Conservation (phyloP, 2,113 vertebrate species). For the Accipiter virgatus region DNA sequence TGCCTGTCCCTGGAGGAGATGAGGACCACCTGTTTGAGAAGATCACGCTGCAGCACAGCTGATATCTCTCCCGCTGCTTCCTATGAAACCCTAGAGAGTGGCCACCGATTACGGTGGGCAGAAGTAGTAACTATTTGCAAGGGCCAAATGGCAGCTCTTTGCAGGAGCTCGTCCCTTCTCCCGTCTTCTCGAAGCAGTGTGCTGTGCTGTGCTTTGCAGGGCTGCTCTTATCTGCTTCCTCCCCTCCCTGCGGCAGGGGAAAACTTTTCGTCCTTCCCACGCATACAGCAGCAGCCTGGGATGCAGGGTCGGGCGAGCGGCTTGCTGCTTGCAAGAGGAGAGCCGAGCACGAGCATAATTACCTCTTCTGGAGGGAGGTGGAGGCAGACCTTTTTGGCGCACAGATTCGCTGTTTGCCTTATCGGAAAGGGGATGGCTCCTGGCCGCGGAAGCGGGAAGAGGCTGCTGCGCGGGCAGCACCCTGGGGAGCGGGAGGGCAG, state of each 20-base stretch:
- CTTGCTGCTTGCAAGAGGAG: not conserved
- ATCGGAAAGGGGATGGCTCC: slow-evolving; percentile 14
- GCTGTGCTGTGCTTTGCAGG: not conserved
- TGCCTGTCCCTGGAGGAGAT: slow-evolving; percentile 48
- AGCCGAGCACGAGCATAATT: not conserved
- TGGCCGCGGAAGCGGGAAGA: slow-evolving; percentile 35
- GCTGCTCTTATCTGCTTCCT: not conserved
- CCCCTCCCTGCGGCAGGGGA: not conserved
- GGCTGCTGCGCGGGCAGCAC: not conserved
- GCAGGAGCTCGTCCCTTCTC: not conserved
- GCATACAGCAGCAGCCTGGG: not conserved
- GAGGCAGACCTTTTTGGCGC: not conserved
- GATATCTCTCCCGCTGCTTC: not conserved
- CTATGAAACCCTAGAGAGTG: slow-evolving; percentile 38
- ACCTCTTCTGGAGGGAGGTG: not conserved
- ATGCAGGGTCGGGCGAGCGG: accelerated
- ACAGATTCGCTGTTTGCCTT: not conserved
- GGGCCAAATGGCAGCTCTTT: slow-evolving; percentile 7
- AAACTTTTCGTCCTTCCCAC: not conserved
- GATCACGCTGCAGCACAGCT: slow-evolving; percentile 46
- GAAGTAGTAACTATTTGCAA: not conserved
- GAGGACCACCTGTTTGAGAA: slow-evolving; percentile 51
- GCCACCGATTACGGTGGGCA: not conserved
- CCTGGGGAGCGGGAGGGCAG: slow-evolving; percentile 33
- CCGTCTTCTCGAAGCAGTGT: not conserved